A percentile compares a stretch with the other conserved stretches of the same genome.
These are phyloP conservation scores for Onychorhynchus coronatus DNA, from an alignment of 2,113 vertebrate genomes.

Conservation along the genomic window DNA sequence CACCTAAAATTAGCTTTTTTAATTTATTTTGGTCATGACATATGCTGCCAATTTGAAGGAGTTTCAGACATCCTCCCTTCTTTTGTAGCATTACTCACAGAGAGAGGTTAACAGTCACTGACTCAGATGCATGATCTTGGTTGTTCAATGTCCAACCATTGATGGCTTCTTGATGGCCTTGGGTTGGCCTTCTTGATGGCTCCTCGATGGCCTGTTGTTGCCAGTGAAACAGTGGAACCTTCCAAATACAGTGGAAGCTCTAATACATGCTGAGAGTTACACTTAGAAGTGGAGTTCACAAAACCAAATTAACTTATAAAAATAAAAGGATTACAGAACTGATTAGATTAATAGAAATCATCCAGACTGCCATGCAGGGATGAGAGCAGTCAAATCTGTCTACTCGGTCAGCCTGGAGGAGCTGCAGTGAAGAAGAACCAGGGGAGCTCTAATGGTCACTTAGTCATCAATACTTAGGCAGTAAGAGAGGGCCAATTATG, in stretches of 20 bases:
- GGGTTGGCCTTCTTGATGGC: not conserved
- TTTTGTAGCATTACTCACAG: not conserved
- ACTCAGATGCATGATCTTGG: not conserved
- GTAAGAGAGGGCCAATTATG: not conserved
- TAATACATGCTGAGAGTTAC: not conserved
- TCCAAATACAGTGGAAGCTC: not conserved
- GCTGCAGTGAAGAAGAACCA: not conserved
- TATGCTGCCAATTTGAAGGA: not conserved
- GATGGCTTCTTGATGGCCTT: not conserved
- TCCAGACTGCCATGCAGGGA: not conserved
- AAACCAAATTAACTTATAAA: constrained; percentile 1
- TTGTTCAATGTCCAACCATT: not conserved
- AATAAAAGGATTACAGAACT: not conserved
- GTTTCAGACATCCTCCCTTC: not conserved
- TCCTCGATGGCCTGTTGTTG: not conserved
- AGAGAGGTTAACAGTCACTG: not conserved
- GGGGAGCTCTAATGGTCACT: constrained; percentile 8
- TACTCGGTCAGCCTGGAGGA: not conserved
- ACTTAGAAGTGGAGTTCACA: not conserved
- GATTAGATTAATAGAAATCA: not conserved
- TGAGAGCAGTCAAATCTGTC: constrained; percentile 15
- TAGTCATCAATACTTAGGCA: not conserved
- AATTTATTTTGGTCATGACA: not conserved
- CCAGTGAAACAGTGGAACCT: not conserved
- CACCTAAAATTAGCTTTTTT: not conserved